These are phyloP conservation scores for Oncorhynchus kisutch DNA, from an alignment of 2,113 vertebrate genomes.

Conservation along the genomic window DNA sequence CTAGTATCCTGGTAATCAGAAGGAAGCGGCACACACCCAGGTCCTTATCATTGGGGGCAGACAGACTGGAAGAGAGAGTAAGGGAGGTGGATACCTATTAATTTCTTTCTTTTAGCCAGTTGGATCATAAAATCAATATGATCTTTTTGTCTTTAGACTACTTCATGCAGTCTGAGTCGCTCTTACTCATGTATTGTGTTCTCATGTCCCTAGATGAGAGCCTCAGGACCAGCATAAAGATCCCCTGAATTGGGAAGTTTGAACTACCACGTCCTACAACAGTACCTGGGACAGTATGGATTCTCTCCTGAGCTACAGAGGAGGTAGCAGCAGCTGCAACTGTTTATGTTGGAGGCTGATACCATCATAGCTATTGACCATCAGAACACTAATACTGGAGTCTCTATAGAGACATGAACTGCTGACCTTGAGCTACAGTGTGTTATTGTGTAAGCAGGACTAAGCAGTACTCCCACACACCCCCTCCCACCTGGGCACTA, in stretches of 20 bases:
- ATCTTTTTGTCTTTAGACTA: too few relatives aligned
- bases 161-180: not conserved
- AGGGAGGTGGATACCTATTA: slow-evolving; percentile 15
- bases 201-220: not conserved
- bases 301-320: slow-evolving; percentile 39
- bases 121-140: too few relatives aligned
- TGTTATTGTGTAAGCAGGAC: slow-evolving; percentile 43
- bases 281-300: slow-evolving; percentile 60
- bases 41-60: slow-evolving; percentile 49
- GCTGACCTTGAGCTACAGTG: slow-evolving; percentile 30
- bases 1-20: slow-evolving; percentile 50
- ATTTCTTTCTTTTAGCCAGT: not conserved
- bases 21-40: slow-evolving; percentile 44
- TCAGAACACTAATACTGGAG: not conserved
- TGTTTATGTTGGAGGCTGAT: slow-evolving; percentile 56
- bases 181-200: not conserved
- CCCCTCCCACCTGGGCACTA: slow-evolving; percentile 28
- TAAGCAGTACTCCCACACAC: slow-evolving; percentile 15
- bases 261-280: slow-evolving; percentile 21
- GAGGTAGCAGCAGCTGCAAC: slow-evolving; percentile 47
- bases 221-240: slow-evolving; percentile 22
- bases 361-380: slow-evolving; percentile 54
- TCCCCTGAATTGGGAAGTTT: slow-evolving; percentile 9
- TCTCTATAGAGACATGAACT: slow-evolving; percentile 29
- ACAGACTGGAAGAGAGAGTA: slow-evolving; percentile 54